Evolutionary conservation across 1,140 invertebrate genomes (phyloP).

Genomic region (Stegodyphus mimosarum): DNA sequence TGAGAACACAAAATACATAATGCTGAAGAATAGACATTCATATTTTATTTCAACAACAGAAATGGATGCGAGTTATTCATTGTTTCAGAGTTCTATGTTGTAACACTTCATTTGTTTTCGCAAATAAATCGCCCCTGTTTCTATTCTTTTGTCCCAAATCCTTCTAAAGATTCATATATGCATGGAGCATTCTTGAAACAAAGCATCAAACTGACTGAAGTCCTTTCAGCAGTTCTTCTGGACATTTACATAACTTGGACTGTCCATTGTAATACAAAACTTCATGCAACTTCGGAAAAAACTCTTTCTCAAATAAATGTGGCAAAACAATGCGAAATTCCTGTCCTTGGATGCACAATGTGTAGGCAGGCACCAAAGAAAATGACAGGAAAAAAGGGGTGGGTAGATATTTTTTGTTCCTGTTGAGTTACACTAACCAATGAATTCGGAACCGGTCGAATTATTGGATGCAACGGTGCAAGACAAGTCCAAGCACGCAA

Average conservation of each 20-base stretch:
- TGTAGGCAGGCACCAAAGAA: background rate
- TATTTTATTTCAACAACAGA: too few species aligned
- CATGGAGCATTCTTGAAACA: too few species aligned
- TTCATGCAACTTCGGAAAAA: background rate
- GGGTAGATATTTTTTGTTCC: constrained; percentile 21
- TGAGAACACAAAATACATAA: too few species aligned
- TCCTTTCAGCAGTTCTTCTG: background rate
- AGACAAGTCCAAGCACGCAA: constrained; percentile 1
- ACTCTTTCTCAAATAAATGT: background rate
- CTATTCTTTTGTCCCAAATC: too few species aligned
- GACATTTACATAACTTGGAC: background rate
- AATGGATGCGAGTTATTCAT: too few species aligned
- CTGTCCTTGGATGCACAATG: constrained; percentile 33
- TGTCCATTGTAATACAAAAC: constrained; percentile 15
- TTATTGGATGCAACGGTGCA: constrained; percentile 41
- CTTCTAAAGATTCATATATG: too few species aligned
- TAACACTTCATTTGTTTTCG: too few species aligned
- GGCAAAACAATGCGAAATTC: constrained; percentile 37
- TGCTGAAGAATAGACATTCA: too few species aligned
- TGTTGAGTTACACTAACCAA: constrained; percentile 23
- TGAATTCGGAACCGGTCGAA: constrained; percentile 25
- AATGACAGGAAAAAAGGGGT: constrained; percentile 17
- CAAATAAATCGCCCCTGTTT: too few species aligned
- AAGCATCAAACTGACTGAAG: too few species aligned
- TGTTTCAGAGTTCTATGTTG: too few species aligned